phyloP scores from a whole-genome alignment of 2,888 invertebrate species.

The Aleiodes leptofemur region DNA sequence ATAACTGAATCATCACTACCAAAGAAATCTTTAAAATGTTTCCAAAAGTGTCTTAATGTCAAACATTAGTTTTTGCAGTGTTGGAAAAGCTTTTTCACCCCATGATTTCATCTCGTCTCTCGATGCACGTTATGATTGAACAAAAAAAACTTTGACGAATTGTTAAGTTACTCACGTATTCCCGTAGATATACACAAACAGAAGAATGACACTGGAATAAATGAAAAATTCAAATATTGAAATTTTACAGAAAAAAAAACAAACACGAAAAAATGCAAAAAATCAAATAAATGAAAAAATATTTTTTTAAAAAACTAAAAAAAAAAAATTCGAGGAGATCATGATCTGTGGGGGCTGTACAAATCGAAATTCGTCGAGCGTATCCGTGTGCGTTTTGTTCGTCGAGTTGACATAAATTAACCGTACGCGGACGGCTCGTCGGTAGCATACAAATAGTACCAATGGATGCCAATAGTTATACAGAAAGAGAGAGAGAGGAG shows the following conservation, averaged over 20 bases:
- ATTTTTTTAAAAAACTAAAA: conserved; percentile 12
- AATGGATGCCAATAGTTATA: conserved; percentile 23
- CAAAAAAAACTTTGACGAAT: not conserved
- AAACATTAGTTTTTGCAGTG: too few species aligned
- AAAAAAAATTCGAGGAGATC: conserved; percentile 15
- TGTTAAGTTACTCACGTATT: too few species aligned
- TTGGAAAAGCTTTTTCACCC: too few species aligned
- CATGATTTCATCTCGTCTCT: too few species aligned
- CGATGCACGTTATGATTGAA: not conserved
- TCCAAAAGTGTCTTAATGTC: too few species aligned
- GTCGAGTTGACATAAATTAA: conserved; percentile 55
- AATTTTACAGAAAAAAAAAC: conserved; percentile 4
- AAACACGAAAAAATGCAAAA: not conserved
- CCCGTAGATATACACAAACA: not conserved
- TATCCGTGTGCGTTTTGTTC: conserved; percentile 42
- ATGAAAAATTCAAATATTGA: conserved; percentile 22
- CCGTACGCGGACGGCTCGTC: conserved; percentile 48
- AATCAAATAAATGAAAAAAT: conserved; percentile 34
- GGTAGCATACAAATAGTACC: conserved; percentile 45
- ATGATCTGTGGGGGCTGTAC: conserved; percentile 39
- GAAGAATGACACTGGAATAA: conserved; percentile 1
- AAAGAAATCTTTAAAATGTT: too few species aligned
- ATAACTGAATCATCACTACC: too few species aligned
- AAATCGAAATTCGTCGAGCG: conserved; percentile 53
- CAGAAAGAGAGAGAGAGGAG: not conserved